These are phyloP conservation scores for Helleia helle DNA, from an alignment of 2,888 invertebrate genomes.

Conservation along the genomic window DNA sequence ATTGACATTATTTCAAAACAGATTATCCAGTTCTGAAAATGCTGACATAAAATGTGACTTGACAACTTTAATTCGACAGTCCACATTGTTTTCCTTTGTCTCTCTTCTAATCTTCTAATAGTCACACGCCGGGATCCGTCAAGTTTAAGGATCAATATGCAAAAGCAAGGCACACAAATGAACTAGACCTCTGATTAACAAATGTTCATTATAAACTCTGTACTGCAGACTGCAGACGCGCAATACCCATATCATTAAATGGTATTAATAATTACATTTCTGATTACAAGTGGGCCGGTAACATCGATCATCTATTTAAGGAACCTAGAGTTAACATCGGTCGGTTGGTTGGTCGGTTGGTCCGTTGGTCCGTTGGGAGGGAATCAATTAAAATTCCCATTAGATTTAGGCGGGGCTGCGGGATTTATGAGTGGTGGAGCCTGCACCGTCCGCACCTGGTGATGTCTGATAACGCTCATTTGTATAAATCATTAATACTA, in stretches of 20 bases:
- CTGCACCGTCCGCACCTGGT: not conserved
- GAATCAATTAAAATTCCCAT: slow-evolving; percentile 52
- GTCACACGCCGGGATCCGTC: too few relatives aligned
- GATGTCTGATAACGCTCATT: not conserved
- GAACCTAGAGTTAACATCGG: slow-evolving; percentile 13
- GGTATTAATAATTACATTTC: slow-evolving; percentile 6
- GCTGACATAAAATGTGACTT: too few relatives aligned
- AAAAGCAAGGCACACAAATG: too few relatives aligned
- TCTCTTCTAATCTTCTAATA: too few relatives aligned
- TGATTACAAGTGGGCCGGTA: slow-evolving; percentile 6
- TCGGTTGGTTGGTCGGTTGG: slow-evolving; percentile 7
- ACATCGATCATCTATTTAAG: slow-evolving; percentile 13
- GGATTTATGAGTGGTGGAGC: slow-evolving; percentile 28
- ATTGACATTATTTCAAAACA: too few relatives aligned
- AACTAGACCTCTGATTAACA: too few relatives aligned
- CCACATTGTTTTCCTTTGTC: too few relatives aligned
- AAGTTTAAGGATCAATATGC: too few relatives aligned
- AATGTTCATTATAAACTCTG: too few relatives aligned
- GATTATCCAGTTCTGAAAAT: too few relatives aligned
- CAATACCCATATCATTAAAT: slow-evolving; percentile 1
- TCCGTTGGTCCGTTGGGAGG: slow-evolving; percentile 26
- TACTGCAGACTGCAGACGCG: too few relatives aligned
- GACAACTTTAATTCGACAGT: too few relatives aligned
- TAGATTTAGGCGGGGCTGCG: slow-evolving; percentile 37
- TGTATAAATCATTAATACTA: slow-evolving; percentile 7